Conservation (phyloP, 2,113 vertebrate genomes). For the Bucco capensis region DNA sequence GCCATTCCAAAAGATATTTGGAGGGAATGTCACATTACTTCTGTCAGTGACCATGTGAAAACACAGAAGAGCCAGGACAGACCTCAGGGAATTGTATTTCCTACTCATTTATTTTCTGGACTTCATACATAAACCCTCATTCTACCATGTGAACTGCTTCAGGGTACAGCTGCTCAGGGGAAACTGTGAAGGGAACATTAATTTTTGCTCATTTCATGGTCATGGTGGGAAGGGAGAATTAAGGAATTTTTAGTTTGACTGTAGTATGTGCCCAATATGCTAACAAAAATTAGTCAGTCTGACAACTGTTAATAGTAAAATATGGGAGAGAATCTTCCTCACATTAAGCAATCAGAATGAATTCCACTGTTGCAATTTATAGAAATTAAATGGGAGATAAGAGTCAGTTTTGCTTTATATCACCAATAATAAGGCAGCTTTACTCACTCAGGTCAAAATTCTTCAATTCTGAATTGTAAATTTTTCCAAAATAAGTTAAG, state of each 20-base stretch:
- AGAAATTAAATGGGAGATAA: not conserved
- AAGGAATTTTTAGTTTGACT: not conserved
- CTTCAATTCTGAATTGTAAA: not conserved
- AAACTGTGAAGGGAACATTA: not conserved
- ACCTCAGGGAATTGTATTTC: not conserved
- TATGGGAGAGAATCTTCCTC: not conserved
- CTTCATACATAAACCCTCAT: not conserved
- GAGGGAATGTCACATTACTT: not conserved
- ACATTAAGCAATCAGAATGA: not conserved
- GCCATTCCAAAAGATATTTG: not conserved
- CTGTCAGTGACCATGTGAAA: not conserved
- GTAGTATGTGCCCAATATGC: not conserved
- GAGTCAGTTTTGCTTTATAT: not conserved
- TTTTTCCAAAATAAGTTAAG: not conserved
- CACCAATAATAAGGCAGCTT: not conserved
- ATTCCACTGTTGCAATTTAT: not conserved
- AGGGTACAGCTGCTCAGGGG: not conserved
- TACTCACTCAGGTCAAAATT: not conserved
- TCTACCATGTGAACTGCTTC: not conserved
- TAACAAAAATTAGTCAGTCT: not conserved
- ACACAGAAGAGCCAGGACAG: not conserved
- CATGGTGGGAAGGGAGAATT: not conserved
- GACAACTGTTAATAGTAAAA: not conserved
- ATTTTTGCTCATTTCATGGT: not conserved
- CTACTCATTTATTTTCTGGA: conserved; percentile 25